Percentiles rank a stretch among this genome's conserved stretches.
These are phyloP conservation scores for Ellobium chinense DNA, from an alignment of 2,888 invertebrate genomes.

Conservation along the genomic window DNA sequence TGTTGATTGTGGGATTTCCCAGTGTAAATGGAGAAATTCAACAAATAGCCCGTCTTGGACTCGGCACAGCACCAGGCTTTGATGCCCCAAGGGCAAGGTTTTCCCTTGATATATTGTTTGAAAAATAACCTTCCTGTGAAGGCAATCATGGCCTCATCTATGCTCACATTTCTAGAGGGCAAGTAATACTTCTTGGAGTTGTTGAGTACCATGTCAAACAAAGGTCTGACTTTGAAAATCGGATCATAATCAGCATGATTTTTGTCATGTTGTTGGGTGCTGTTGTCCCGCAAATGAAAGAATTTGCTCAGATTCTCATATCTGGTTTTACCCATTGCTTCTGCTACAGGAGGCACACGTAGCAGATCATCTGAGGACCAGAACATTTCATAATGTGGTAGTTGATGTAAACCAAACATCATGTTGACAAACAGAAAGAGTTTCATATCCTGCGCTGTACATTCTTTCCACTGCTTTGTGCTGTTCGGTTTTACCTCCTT, in stretches of 20 bases:
- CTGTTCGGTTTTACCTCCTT: too few relatives aligned
- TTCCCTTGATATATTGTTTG: neutral
- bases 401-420: neutral
- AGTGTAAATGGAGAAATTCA: conserved; percentile 11
- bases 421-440: neutral
- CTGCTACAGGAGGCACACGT: neutral
- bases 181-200: neutral
- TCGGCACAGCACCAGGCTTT: conserved; percentile 9
- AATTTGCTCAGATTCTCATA: neutral
- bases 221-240: conserved; percentile 16
- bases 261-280: neutral
- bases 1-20: neutral
- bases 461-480: neutral
- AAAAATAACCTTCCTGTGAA: conserved; percentile 10
- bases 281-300: conserved; percentile 3
- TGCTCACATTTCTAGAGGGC: neutral
- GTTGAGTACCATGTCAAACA: neutral
- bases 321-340: neutral
- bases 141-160: conserved; percentile 29
- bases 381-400: neutral
- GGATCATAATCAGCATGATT: conserved; percentile 9
- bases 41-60: neutral
- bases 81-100: conserved; percentile 5
- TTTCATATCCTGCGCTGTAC: neutral
- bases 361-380: neutral